phyloP scores from a whole-genome alignment of 2,888 invertebrate genomes.

The Myopa tessellatipennis region DNA sequence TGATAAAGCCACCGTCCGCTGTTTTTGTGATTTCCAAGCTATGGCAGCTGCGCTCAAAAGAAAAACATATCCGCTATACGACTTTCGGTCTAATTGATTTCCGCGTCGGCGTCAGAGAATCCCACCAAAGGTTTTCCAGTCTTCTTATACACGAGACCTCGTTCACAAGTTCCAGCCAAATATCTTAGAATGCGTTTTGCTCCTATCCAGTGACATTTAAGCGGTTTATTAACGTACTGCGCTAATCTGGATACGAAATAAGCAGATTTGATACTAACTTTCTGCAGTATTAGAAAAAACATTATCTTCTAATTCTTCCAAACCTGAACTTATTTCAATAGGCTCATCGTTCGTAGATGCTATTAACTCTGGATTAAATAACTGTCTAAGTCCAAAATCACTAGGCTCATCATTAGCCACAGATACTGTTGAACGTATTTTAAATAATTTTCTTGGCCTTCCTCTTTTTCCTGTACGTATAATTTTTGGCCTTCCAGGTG shows the following conservation, averaged over 20 bases:
- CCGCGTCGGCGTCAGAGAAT: conserved; percentile 42
- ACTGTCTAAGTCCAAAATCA: neutral
- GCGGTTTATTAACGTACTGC: neutral
- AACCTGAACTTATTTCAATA: neutral
- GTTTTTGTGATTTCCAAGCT: conserved; percentile 33
- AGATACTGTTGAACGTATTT: neutral
- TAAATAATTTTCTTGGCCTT: conserved; percentile 34
- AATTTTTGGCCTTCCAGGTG: conserved; percentile 31
- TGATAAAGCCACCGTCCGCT: conserved; percentile 31
- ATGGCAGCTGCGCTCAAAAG: conserved; percentile 30
- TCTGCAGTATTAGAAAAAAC: too few relatives aligned
- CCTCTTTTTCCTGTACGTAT: conserved; percentile 36
- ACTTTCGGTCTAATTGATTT: conserved; percentile 40
- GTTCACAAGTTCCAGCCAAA: conserved; percentile 8
- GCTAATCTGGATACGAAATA: conserved; percentile 9
- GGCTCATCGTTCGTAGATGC: neutral
- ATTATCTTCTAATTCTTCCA: conserved; percentile 32
- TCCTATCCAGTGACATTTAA: conserved; percentile 8
- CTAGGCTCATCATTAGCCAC: neutral
- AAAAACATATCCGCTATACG: conserved; percentile 36
- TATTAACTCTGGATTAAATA: neutral
- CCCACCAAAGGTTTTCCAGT: conserved; percentile 35
- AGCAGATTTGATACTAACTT: too few relatives aligned
- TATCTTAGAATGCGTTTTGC: conserved; percentile 16
- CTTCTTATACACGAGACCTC: conserved; percentile 2